phyloP scores from a whole-genome alignment of 1,140 invertebrate species.

The Ceratoteleas bidentatus region DNA sequence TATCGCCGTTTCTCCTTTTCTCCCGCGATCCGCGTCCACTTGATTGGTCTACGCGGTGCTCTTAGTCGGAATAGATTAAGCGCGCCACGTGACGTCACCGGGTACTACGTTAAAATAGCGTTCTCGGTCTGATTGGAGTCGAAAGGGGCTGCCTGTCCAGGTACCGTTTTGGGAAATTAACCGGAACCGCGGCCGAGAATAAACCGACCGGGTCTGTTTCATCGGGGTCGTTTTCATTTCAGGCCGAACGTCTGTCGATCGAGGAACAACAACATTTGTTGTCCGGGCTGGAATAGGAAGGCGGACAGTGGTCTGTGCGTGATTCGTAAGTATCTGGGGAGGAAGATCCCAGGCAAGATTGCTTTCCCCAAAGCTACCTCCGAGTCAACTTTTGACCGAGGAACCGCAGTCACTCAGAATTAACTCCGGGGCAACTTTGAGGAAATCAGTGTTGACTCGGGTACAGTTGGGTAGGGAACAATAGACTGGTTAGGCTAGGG shows the following conservation, averaged over 20 bases:
- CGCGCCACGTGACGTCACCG: not conserved
- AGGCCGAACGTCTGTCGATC: slow-evolving; percentile 53
- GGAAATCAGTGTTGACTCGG: too few relatives aligned
- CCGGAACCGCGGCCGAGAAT: too few relatives aligned
- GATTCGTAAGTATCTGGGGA: slow-evolving; percentile 41
- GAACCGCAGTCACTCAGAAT: too few relatives aligned
- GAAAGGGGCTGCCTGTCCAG: too few relatives aligned
- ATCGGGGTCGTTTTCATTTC: not conserved
- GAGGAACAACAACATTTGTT: slow-evolving; percentile 28
- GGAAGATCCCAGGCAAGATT: too few relatives aligned
- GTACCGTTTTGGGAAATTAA: too few relatives aligned
- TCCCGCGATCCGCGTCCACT: slow-evolving; percentile 43
- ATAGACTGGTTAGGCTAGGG: too few relatives aligned
- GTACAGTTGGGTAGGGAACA: too few relatives aligned
- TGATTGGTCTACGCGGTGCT: slow-evolving; percentile 51
- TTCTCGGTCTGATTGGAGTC: too few relatives aligned
- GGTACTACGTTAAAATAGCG: not conserved
- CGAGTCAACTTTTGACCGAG: too few relatives aligned
- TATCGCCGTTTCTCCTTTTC: slow-evolving; percentile 61
- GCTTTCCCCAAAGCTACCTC: too few relatives aligned
- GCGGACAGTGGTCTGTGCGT: slow-evolving; percentile 41
- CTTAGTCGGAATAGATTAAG: slow-evolving; percentile 39
- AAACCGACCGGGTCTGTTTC: not conserved
- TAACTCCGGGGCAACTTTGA: too few relatives aligned
- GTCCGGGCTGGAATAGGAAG: slow-evolving; percentile 51